Conservation (phyloP, 2,888 invertebrate species). For the Tanypteryx hageni region DNA sequence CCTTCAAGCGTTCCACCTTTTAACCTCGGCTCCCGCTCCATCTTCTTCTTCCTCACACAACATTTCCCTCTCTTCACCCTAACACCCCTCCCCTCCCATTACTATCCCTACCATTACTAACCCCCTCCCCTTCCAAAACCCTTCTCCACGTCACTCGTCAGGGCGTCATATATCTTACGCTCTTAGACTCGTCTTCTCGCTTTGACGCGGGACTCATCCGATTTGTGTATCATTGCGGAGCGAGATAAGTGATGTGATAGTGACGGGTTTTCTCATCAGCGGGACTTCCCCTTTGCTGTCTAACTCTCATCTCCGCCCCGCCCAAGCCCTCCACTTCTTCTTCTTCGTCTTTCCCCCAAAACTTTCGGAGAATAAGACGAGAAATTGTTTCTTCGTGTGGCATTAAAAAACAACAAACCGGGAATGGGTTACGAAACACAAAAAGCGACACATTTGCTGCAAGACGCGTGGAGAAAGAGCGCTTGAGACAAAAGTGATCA, state of each 20-base stretch:
- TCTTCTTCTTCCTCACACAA: background rate
- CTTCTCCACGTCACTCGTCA: background rate
- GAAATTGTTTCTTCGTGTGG: too few species aligned
- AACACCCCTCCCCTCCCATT: background rate
- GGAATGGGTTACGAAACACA: background rate
- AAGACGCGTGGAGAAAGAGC: background rate
- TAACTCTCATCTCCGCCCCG: background rate
- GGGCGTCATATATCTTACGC: background rate
- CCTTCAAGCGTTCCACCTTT: background rate
- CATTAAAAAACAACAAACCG: background rate
- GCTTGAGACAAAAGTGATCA: background rate
- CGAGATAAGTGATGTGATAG: background rate
- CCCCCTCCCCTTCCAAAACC: background rate
- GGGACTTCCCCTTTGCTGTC: conserved; percentile 16
- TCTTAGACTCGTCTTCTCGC: background rate
- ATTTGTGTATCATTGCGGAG: background rate
- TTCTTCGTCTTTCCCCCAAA: background rate
- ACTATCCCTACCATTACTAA: background rate
- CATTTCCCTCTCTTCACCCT: background rate
- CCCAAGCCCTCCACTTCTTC: background rate
- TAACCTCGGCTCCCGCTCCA: background rate
- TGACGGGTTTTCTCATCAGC: conserved; percentile 46
- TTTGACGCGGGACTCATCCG: conserved; percentile 23
- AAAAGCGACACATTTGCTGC: background rate
- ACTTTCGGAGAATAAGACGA: background rate